Evolutionary conservation across 2,797 vertebrate genomes (phyloP).

Genomic region (Salmo trutta): DNA sequence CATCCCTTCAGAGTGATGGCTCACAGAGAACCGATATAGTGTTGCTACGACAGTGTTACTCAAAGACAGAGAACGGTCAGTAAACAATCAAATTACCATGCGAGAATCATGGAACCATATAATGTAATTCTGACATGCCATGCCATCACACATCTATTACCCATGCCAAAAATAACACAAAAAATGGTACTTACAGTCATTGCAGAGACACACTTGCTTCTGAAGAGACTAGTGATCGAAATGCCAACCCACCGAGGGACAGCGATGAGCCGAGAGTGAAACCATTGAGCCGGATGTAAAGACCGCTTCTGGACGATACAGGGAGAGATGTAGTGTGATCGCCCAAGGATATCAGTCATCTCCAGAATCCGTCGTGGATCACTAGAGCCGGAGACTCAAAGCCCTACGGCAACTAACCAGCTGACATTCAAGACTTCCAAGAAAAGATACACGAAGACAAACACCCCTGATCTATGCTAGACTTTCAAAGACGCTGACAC

Average conservation of each 20-base stretch:
- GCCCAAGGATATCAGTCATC: neutral
- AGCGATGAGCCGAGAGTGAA: neutral
- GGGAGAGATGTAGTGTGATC: neutral
- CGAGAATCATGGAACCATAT: neutral
- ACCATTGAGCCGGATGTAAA: neutral
- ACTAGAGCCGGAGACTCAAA: no score
- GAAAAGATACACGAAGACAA: no score
- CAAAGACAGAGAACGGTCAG: neutral
- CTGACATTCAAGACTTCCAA: no score
- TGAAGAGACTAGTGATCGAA: constrained; percentile 5
- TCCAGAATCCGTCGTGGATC: neutral
- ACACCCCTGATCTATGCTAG: no score
- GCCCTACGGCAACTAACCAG: no score
- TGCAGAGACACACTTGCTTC: constrained; percentile 4
- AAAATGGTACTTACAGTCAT: constrained; percentile 24
- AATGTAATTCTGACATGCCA: neutral
- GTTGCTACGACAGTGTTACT: neutral
- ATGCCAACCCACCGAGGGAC: neutral
- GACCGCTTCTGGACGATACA: neutral
- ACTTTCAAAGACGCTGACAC: no score
- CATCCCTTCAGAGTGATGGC: neutral
- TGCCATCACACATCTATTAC: neutral
- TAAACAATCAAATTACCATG: neutral
- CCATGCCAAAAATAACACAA: neutral
- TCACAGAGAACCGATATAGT: neutral